Base-by-base conservation (phyloP, 1,140 invertebrate species). In the Zaprionus capensis region DNA sequence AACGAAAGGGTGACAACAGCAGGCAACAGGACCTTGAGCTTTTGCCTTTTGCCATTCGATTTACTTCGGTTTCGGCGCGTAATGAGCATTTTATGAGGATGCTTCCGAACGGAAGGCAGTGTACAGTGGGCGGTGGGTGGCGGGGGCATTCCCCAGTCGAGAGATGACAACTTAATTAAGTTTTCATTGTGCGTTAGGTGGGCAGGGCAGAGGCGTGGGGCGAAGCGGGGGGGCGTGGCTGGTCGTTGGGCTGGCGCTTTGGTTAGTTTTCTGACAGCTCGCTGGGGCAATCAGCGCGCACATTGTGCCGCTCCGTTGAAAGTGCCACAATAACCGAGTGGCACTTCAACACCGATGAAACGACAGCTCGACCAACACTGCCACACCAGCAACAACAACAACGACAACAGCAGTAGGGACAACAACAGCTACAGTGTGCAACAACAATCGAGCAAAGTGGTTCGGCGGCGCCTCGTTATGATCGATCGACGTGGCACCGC, bases 101-200 rank as follows among this genome's bases (percentile, higher is more conserved):
- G 78, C 81, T 82, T n/a, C 66, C n/a, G 34, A 17, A 56, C 26
- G 28, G 34, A 41, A n/a, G 46, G 34, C 17, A 22, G 24, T 2
- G 14, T 1, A 5, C 5, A 9, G 28, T 2, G 17, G 17, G 11
- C 1, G 24, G n/a, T 4, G 36, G 15, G 24, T 20, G 20, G 26
- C 14, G 7, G 28, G 7, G 1, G 34, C 5, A 15, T 26, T 53
- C 66, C 56, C 14, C 55, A 69, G 26, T 58, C 64, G 44, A 70
- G 65, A 75, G 65, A 75, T 84, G 84, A 88, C 84, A 90, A 84
- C 84, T 84, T 88, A 88, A 88, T 88, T 88, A 88, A 88, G 84
- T 84, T 84, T 86, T 87, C 76, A 88, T 85, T 85, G 79, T 75
- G 71, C 75, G 71, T 63, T 68, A 12, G 38, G 17, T 17, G 15